Evolutionary conservation across 2,797 vertebrate genomes (phyloP), one percentile per base, ranked within the genome.

Genomic region (Ispidina picta): DNA sequence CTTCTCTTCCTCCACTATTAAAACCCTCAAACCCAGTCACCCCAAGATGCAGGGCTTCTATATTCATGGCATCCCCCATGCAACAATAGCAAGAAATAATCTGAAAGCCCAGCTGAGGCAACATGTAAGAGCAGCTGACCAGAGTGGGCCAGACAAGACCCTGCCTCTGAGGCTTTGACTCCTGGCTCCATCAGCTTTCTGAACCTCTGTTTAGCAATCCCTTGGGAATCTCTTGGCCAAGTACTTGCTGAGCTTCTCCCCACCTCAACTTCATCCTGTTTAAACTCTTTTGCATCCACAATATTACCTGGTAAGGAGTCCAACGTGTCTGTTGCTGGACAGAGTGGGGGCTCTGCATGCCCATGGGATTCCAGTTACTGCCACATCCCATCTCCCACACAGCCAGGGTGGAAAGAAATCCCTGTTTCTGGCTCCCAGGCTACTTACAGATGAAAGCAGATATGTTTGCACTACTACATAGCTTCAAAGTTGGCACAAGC

Each of bases 311-410:
- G 60, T n/a, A 35, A 25, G 19, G 46, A 75, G 12, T 4, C 0
- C 0, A 1, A 37, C 22, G 23, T 0, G 1, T 20, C 44, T 1
- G 0, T 13, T 1, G 0, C 25, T 7, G 25, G 8, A 4, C 2
- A 1, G 35, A 54, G 7, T 52, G 25, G 11, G 29, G 20, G 51
- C 29, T 2, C 31, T 13, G 7, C 0, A 0, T 60, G 78, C 33
- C 80, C 63, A 26, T 2, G 8, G 51, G 39, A 69, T 33, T 39
- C 70, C 63, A 62, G 23, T 2, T 12, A 26, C 62, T 55, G 76
- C 70, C 0, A 0, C 54, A n/a, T 69, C 35, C 58, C 28, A 7
- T 12, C 46, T 88, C 66, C 58, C 29, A 44, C 4, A 2, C 31
- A 33, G 9, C 49, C 1, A 2, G 6, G 9, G 4, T 19, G 39